These are phyloP conservation scores for Scaptomyza caliginosa DNA, from an alignment of 2,888 invertebrate species.

Conservation along the genomic window DNA sequence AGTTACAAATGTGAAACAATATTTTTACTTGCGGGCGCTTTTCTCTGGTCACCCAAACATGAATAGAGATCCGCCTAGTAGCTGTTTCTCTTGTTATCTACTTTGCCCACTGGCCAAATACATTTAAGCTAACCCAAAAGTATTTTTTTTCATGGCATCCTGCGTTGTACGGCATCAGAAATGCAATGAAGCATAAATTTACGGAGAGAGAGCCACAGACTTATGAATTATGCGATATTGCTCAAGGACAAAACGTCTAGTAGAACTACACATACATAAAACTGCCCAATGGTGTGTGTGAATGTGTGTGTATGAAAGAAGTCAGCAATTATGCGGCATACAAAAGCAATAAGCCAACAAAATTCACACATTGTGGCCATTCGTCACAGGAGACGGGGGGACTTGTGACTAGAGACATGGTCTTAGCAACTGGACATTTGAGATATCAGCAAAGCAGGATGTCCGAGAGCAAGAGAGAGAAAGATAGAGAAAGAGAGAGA, in stretches of 20 bases:
- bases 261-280: conserved; percentile 8
- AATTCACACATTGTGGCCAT: conserved; percentile 76
- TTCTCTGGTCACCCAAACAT: neutral
- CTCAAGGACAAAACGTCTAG: conserved; percentile 65
- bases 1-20: neutral
- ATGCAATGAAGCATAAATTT: conserved; percentile 74
- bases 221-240: conserved; percentile 69
- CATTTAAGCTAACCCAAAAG: conserved; percentile 28
- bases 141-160: neutral
- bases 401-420: conserved; percentile 12
- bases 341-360: conserved; percentile 79
- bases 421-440: conserved; percentile 67
- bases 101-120: conserved; percentile 49
- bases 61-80: neutral
- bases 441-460: conserved; percentile 60
- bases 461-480: conserved; percentile 29
- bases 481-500: neutral
- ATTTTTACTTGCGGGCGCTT: neutral
- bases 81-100: conserved; percentile 57
- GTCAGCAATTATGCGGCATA: conserved; percentile 79
- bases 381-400: conserved; percentile 25
- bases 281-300: conserved; percentile 64
- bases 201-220: conserved; percentile 43
- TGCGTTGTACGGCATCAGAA: conserved; percentile 31
- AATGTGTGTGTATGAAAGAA: conserved; percentile 70